A percentile compares a stretch with the other conserved stretches of the same genome.
These are phyloP conservation scores for Scytalopus superciliaris DNA, from an alignment of 2,113 vertebrate species.

Conservation along the genomic window DNA sequence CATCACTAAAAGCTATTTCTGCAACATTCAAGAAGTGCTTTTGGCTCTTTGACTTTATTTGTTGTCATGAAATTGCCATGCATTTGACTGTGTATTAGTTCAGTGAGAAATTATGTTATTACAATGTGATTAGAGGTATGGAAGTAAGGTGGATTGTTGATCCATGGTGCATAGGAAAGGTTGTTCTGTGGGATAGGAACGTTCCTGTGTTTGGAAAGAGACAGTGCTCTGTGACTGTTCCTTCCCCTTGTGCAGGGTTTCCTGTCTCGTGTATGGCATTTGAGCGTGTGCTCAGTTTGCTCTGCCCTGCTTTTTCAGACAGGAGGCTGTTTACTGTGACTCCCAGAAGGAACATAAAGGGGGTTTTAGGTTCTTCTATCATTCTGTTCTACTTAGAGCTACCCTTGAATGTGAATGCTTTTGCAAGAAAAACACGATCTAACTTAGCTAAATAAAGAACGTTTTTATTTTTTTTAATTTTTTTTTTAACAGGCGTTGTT, in stretches of 20 bases:
- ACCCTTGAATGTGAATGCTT: neutral
- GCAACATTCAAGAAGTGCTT: neutral
- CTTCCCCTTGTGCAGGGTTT: neutral
- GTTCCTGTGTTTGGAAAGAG: neutral
- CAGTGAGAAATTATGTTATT: neutral
- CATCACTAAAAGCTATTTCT: conserved; percentile 34
- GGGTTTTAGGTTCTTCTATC: neutral
- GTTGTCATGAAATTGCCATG: conserved; percentile 5
- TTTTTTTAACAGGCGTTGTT: neutral
- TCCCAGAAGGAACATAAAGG: neutral
- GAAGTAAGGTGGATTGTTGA: neutral
- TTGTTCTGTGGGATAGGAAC: neutral
- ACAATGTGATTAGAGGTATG: neutral
- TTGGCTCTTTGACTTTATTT: conserved; percentile 16
- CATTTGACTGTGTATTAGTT: neutral
- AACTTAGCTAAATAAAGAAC: neutral
- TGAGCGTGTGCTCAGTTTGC: neutral
- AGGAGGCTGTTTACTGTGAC: neutral
- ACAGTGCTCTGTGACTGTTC: neutral
- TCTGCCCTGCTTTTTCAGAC: neutral
- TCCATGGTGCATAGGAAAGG: neutral
- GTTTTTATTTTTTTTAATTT: neutral
- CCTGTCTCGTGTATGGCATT: neutral
- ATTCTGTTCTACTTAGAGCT: neutral
- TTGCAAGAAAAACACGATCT: neutral